Evolutionary conservation across 2,113 vertebrate species (phyloP).

Genomic region (Dicrurus megarhynchus): DNA sequence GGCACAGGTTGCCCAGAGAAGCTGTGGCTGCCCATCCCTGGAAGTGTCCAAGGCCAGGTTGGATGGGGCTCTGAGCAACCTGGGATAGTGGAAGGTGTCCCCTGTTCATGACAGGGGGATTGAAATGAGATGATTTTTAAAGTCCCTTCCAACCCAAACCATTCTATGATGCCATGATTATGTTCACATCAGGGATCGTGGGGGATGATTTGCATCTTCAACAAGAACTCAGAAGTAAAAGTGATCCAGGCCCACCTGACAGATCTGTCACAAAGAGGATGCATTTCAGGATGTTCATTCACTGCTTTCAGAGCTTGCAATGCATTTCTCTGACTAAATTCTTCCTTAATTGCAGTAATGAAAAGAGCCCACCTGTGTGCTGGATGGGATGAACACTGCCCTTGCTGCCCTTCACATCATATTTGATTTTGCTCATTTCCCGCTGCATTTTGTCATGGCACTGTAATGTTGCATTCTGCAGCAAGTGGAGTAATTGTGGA

Average conservation of each 20-base stretch:
- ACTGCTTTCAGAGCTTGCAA: background rate
- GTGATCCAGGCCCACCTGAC: background rate
- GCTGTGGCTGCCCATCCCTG: background rate
- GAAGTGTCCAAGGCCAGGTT: background rate
- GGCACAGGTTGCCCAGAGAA: background rate
- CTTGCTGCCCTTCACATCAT: background rate
- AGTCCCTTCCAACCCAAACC: background rate
- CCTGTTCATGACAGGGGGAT: background rate
- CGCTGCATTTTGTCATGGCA: background rate
- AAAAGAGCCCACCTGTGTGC: background rate
- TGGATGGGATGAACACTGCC: background rate
- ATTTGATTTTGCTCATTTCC: background rate
- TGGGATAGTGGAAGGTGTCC: background rate
- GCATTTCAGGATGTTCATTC: background rate
- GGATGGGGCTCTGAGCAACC: background rate
- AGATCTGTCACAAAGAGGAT: background rate
- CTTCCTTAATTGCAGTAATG: background rate
- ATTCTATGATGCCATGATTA: background rate
- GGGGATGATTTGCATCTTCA: background rate
- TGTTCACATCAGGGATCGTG: accelerated
- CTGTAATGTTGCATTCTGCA: background rate
- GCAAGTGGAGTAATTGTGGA: background rate
- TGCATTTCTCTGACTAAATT: background rate
- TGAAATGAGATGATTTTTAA: background rate
- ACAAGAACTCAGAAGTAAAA: background rate